phyloP scores from a whole-genome alignment of 92 coral and sea anemone genomes.

The Palythoa caribaeorum region DNA sequence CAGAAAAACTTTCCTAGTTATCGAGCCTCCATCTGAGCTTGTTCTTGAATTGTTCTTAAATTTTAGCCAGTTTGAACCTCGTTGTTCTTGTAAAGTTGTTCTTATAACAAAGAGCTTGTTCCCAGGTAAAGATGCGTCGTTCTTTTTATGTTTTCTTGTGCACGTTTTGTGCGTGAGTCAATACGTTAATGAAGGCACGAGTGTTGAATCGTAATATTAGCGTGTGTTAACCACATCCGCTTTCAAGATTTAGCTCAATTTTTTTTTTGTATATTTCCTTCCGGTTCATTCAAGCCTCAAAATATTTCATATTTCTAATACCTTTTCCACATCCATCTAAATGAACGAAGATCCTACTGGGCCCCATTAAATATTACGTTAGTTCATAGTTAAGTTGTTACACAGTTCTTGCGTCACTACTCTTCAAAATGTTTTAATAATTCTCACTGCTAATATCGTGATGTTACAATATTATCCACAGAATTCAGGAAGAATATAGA shows the following conservation, averaged over 20 bases:
- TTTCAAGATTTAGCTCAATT: background rate
- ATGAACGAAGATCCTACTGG: background rate
- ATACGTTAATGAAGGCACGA: background rate
- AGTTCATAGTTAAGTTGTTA: background rate
- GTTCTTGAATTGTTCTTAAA: too few relatives aligned
- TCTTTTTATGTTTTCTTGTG: background rate
- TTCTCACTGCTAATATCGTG: background rate
- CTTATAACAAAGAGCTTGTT: background rate
- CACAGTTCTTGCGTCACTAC: background rate
- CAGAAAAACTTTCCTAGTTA: too few relatives aligned
- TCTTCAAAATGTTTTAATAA: background rate
- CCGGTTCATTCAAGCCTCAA: slow-evolving; percentile 16
- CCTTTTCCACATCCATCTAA: background rate
- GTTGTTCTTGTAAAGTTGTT: too few relatives aligned
- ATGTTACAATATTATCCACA: background rate
- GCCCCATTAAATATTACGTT: too few relatives aligned
- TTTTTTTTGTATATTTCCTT: background rate
- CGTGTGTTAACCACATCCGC: background rate
- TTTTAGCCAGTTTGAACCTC: too few relatives aligned
- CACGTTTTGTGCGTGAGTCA: background rate
- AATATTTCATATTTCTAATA: background rate
- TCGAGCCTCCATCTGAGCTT: too few relatives aligned
- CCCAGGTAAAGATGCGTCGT: background rate
- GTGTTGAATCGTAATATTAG: background rate
- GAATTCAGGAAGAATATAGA: background rate